These are phyloP conservation scores for Hexactinellida sp. DNA, from an alignment of 37 sponge, comb jelly and placozoan species.

Conservation along the genomic window DNA sequence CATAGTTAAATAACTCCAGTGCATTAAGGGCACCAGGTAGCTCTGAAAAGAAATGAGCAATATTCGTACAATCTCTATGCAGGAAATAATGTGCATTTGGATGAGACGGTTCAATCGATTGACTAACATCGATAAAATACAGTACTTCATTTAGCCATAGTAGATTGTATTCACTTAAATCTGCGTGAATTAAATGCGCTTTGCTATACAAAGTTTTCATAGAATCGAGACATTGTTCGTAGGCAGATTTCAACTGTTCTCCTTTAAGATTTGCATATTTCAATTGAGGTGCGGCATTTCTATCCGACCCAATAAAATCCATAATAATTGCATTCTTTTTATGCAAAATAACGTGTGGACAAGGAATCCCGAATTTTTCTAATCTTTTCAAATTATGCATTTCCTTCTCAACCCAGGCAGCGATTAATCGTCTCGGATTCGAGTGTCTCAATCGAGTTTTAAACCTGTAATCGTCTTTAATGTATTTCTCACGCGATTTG, in stretches of 20 bases:
- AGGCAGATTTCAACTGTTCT: conserved; percentile 51
- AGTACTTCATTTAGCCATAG: conserved; percentile 70
- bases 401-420: conserved; percentile 93
- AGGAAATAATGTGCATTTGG: conserved; percentile 77
- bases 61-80: conserved; percentile 66
- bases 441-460: conserved; percentile 46
- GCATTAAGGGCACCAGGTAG: conserved; percentile 31
- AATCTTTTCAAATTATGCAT: conserved; percentile 74
- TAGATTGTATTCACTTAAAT: conserved; percentile 89
- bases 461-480: conserved; percentile 83
- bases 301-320: conserved; percentile 80
- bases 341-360: conserved; percentile 70
- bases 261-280: conserved; percentile 45
- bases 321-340: conserved; percentile 78
- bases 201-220: conserved; percentile 66
- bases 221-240: conserved; percentile 60
- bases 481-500: conserved; percentile 77
- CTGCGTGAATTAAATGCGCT: conserved; percentile 78
- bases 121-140: conserved; percentile 86
- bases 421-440: conserved; percentile 59
- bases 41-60: conserved; percentile 55
- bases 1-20: conserved; percentile 53
- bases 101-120: conserved; percentile 85
- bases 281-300: conserved; percentile 68
- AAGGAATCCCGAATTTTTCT: conserved; percentile 40